Conservation (phyloP, 2,113 vertebrate genomes). For the Strix aluco region DNA sequence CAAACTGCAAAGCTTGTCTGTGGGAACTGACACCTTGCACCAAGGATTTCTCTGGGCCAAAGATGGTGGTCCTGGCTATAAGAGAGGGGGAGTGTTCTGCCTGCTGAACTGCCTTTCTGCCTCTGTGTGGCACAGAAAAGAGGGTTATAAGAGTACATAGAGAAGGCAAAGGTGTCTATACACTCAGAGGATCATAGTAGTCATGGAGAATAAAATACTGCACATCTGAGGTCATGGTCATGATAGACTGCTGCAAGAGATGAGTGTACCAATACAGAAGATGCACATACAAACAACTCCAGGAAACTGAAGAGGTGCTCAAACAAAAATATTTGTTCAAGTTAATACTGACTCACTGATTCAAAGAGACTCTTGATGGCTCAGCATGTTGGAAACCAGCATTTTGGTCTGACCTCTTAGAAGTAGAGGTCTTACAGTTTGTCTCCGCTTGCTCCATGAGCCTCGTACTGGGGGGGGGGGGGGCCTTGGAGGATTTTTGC, state of each 20-base stretch:
- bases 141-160: neutral
- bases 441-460: neutral
- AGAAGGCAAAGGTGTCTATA: neutral
- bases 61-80: neutral
- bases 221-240: neutral
- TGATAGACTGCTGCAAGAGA: neutral
- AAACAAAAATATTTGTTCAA: neutral
- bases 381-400: neutral
- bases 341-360: neutral
- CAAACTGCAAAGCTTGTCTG: neutral
- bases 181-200: neutral
- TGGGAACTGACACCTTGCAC: neutral
- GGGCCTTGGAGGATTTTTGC: neutral
- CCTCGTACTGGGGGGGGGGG: neutral
- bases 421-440: neutral
- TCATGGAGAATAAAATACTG: neutral
- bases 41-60: neutral
- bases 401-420: neutral
- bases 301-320: neutral
- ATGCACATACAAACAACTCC: neutral
- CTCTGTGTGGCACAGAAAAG: neutral
- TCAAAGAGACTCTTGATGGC: neutral
- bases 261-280: neutral
- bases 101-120: neutral
- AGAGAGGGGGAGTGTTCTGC: neutral